Evolutionary conservation across 2,888 invertebrate species (phyloP).

Genomic region (Spisula solida): DNA sequence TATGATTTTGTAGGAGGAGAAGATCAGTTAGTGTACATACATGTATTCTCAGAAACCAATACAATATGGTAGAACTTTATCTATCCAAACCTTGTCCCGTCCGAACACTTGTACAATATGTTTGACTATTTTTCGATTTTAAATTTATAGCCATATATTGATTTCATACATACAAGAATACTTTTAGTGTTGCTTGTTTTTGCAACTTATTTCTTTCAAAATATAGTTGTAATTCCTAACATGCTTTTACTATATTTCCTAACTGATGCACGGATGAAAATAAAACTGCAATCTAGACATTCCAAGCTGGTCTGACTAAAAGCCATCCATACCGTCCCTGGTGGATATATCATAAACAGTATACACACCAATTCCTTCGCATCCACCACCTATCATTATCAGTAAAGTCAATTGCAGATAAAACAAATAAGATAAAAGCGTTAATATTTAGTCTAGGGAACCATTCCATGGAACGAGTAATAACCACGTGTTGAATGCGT

Average conservation of each 20-base stretch:
- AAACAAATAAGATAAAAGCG: background rate
- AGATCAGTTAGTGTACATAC: background rate
- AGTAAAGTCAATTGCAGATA: background rate
- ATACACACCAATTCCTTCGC: background rate
- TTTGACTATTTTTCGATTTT: too few relatives aligned
- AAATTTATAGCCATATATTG: too few relatives aligned
- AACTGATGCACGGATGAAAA: too few relatives aligned
- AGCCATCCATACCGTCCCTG: background rate
- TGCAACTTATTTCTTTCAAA: too few relatives aligned
- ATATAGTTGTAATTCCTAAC: too few relatives aligned
- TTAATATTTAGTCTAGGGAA: slow-evolving; percentile 5
- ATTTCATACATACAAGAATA: too few relatives aligned
- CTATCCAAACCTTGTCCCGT: too few relatives aligned
- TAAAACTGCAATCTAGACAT: background rate
- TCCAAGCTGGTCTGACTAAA: background rate
- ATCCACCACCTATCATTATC: background rate
- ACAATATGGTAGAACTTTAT: too few relatives aligned
- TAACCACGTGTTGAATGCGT: background rate
- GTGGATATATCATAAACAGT: background rate
- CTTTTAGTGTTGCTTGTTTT: too few relatives aligned
- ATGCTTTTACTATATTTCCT: too few relatives aligned
- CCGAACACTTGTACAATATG: too few relatives aligned
- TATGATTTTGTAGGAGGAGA: background rate
- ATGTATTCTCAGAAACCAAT: too few relatives aligned
- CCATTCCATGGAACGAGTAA: background rate